A percentile compares a stretch with the other conserved stretches of the same genome.
Evolutionary conservation across 1,140 invertebrate genomes (phyloP).

Genomic region (Ceratina calcarata): DNA sequence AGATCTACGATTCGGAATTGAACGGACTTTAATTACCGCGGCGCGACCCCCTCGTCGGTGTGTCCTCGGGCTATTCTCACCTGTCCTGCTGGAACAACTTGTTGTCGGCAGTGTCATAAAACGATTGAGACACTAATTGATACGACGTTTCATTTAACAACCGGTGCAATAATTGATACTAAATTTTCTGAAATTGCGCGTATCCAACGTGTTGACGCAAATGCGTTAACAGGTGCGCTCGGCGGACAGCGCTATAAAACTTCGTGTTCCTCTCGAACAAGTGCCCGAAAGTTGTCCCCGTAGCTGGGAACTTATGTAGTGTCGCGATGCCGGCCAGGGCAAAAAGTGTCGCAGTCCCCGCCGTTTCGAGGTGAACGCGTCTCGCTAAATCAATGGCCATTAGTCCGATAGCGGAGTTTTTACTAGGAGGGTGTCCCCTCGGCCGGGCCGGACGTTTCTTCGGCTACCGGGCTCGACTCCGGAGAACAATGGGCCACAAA

Average conservation of each 20-base stretch:
- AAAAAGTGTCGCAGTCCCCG: constrained; percentile 8
- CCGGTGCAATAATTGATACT: too few relatives aligned
- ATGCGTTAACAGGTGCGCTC: background rate
- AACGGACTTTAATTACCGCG: constrained; percentile 37
- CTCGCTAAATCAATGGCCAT: constrained; percentile 66
- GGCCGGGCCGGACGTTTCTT: constrained; percentile 8
- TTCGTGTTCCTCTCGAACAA: background rate
- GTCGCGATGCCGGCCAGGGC: constrained; percentile 23
- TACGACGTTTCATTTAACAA: too few relatives aligned
- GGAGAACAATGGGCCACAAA: constrained; percentile 73
- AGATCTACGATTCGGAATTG: constrained; percentile 2
- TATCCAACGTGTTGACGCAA: too few relatives aligned
- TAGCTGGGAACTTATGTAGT: constrained; percentile 12
- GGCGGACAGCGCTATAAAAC: background rate
- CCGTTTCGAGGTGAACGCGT: constrained; percentile 5
- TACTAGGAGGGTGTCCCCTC: constrained; percentile 47
- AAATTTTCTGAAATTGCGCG: too few relatives aligned
- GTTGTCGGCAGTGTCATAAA: background rate
- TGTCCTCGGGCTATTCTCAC: background rate
- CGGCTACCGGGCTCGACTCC: constrained; percentile 25
- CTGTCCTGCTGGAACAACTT: constrained; percentile 7
- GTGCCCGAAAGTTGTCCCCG: background rate
- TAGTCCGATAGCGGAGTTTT: constrained; percentile 70
- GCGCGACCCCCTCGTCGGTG: background rate
- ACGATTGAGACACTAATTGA: too few relatives aligned